Percentiles rank a stretch among this genome's conserved stretches.
phyloP scores from a whole-genome alignment of 2,113 vertebrate species.

The Nestor notabilis region DNA sequence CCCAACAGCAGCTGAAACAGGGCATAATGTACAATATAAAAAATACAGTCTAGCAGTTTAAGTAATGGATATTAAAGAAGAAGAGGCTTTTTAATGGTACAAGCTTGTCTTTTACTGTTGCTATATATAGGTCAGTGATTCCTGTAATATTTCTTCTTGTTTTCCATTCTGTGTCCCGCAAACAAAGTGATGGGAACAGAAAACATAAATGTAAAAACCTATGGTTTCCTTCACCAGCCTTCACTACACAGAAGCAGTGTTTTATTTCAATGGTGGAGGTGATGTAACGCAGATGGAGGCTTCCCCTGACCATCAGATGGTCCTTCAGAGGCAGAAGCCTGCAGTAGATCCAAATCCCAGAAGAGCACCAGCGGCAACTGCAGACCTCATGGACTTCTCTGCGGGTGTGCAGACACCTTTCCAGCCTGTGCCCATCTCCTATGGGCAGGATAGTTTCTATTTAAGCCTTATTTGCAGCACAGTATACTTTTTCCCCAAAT shows the following conservation, averaged over 20 bases:
- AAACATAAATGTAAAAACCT: not conserved
- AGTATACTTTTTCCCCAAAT: not conserved
- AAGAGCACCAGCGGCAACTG: not conserved
- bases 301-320: fast-evolving
- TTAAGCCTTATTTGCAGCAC: not conserved
- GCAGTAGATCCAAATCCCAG: not conserved
- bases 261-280: not conserved
- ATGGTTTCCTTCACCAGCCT: not conserved
- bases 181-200: not conserved
- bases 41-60: not conserved
- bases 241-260: not conserved
- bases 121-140: fast-evolving
- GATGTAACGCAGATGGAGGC: not conserved
- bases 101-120: not conserved
- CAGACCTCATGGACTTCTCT: not conserved
- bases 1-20: not conserved
- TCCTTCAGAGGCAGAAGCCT: not conserved
- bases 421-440: not conserved
- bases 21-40: not conserved
- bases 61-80: not conserved
- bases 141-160: not conserved
- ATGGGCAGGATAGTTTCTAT: not conserved
- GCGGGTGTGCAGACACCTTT: fast-evolving
- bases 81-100: not conserved
- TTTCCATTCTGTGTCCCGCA: not conserved